Evolutionary conservation across 2,797 vertebrate species (phyloP), one percentile per base, ranked within the genome.

Genomic region (Borostomias antarcticus): DNA sequence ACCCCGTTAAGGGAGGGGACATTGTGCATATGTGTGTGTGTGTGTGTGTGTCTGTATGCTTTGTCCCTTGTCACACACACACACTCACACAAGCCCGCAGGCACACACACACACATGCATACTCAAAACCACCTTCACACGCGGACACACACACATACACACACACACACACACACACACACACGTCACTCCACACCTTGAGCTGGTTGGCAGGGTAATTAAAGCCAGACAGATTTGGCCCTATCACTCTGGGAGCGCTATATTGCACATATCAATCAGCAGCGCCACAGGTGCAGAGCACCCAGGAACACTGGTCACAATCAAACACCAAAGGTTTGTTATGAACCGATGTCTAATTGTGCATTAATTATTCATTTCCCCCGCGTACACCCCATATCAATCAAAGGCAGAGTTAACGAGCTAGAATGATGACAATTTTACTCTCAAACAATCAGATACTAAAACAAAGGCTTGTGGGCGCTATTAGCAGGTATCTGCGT

Each of bases 321-420:
- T 86, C 79, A 64, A 70, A 77, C 86, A 80, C 52, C 80, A 10
- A 63, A 70, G 82, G 83, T 84, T 54, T 81, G 62, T 72, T 70
- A 68, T 70, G 81, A 86, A 84, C 85, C 80, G 85, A 89, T 86
- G 86, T 86, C 88, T 86, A 85, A 91, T 86, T 86, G 85, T 56
- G 10, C 76, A 88, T 90, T 85, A 83, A 91, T 91, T 86, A 88
- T 89, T 89, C 73, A 88, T 81, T 70, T 56, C 54, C 65, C 77
- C 65, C 77, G 77, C 85, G 84, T 85, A 87, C 85, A 52, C 64
- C n/a, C 45, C 77, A 35, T 72, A 75, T 60, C 76, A 83, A 89
- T 90, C 88, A 91, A 87, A 89, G 82, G 74, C 66, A 72, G 74
- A 78, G 74, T 76, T 86, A 90, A 90, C 82, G 85, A 86, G 81